Evolutionary conservation across 1,140 invertebrate genomes (phyloP).

Genomic region (Drosophila chauvacae): DNA sequence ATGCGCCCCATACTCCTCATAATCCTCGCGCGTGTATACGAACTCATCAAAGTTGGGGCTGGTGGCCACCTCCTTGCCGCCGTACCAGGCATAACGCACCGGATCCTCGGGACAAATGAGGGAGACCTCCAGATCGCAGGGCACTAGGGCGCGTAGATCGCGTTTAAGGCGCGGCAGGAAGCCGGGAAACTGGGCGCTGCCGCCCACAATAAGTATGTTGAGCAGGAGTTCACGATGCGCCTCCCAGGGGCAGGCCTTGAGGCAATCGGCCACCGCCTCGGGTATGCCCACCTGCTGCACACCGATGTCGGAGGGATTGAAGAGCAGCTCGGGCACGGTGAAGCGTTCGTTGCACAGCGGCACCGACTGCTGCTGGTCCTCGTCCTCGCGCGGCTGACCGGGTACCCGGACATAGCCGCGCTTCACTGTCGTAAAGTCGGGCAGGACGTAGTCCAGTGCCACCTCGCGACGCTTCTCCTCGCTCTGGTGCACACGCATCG

Average conservation of each 20-base stretch:
- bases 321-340: slow-evolving; percentile 96
- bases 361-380: slow-evolving; percentile 89
- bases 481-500: slow-evolving; percentile 91
- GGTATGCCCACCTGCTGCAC: slow-evolving; percentile 94
- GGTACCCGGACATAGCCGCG: slow-evolving; percentile 89
- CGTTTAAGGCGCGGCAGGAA: slow-evolving; percentile 92
- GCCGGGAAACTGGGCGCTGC: slow-evolving; percentile 92
- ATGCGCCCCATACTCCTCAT: slow-evolving; percentile 92
- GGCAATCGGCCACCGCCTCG: slow-evolving; percentile 93
- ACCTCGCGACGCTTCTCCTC: slow-evolving; percentile 88
- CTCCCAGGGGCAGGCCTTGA: slow-evolving; percentile 90
- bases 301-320: slow-evolving; percentile 97
- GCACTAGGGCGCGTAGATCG: slow-evolving; percentile 92
- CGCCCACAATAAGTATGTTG: slow-evolving; percentile 97
- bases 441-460: slow-evolving; percentile 96
- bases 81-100: slow-evolving; percentile 94
- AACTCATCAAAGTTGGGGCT: slow-evolving; percentile 90
- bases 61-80: slow-evolving; percentile 90
- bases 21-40: slow-evolving; percentile 92
- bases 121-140: slow-evolving; percentile 90
- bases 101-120: slow-evolving; percentile 91
- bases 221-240: slow-evolving; percentile 92
- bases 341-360: slow-evolving; percentile 97
- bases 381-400: slow-evolving; percentile 55
- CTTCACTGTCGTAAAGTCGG: slow-evolving; percentile 95